Conservation (phyloP, 2,113 vertebrate genomes). For the Catagonus wagneri region DNA sequence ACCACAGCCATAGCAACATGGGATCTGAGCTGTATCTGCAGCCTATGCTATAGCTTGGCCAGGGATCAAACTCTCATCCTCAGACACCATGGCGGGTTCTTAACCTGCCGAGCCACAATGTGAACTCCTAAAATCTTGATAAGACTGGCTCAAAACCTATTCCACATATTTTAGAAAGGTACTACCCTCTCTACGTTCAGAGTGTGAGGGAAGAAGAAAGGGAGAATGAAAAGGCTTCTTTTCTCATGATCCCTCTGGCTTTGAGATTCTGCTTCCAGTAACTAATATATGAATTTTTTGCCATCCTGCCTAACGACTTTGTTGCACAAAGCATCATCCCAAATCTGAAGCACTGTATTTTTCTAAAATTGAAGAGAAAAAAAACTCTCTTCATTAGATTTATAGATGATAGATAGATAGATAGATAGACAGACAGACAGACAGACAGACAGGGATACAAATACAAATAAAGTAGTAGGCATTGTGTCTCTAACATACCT, state of each 20-base stretch:
- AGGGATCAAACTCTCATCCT: no score
- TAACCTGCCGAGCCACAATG: no score
- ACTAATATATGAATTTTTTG: background rate
- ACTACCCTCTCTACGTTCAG: background rate
- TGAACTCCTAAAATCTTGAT: background rate
- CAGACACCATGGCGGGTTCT: no score
- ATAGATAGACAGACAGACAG: background rate
- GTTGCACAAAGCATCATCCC: background rate
- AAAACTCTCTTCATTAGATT: background rate
- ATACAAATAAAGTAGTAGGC: background rate
- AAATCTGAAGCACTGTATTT: background rate
- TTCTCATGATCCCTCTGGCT: background rate
- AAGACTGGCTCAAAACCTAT: background rate
- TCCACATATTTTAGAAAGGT: constrained; percentile 22
- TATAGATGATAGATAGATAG: background rate
- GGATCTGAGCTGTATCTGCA: no score
- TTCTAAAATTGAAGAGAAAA: background rate
- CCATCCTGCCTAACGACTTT: background rate
- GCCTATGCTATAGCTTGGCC: no score
- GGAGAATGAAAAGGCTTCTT: background rate
- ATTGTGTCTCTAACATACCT: background rate
- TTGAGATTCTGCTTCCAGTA: background rate
- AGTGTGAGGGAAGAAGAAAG: background rate
- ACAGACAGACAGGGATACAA: background rate
- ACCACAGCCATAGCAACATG: no score